Percentiles rank a stretch among this genome's conserved stretches.
phyloP scores from a whole-genome alignment of 2,113 vertebrate genomes.

The Microtus ochrogaster region DNA sequence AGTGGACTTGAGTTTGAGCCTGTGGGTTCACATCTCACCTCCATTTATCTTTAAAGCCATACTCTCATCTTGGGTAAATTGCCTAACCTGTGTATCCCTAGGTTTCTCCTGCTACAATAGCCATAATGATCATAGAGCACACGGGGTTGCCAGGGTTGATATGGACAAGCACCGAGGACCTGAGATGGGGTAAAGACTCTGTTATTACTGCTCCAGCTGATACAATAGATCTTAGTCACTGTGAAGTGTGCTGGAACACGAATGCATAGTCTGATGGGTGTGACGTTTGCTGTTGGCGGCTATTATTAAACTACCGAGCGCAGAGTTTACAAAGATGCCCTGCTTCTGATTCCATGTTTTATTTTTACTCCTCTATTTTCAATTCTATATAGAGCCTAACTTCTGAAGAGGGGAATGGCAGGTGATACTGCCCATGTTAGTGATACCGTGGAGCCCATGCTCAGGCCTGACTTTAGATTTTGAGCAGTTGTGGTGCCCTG shows the following conservation, averaged over 20 bases:
- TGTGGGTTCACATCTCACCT: neutral
- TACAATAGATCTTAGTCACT: conserved; percentile 48
- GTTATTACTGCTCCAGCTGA: conserved; percentile 24
- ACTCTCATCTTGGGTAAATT: neutral
- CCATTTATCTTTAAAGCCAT: neutral
- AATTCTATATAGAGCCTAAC: conserved; percentile 2
- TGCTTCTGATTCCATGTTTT: conserved; percentile 61
- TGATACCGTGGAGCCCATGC: neutral
- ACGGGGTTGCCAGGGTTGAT: neutral
- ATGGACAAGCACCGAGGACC: neutral
- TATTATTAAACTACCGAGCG: conserved; percentile 71
- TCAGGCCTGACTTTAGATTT: conserved; percentile 13
- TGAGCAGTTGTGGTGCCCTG: neutral
- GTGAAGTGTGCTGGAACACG: conserved; percentile 11
- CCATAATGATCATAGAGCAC: neutral
- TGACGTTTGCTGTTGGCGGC: conserved; percentile 63
- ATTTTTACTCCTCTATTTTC: conserved; percentile 69
- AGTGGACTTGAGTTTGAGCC: neutral
- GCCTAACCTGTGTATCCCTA: neutral
- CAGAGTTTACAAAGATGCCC: conserved; percentile 54
- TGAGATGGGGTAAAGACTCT: neutral
- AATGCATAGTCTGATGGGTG: conserved; percentile 33
- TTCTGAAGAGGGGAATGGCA: conserved; percentile 5
- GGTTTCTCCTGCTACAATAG: neutral
- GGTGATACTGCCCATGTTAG: neutral